Base-by-base conservation (phyloP, 2,113 vertebrate species). In the Ciconia stormi region DNA sequence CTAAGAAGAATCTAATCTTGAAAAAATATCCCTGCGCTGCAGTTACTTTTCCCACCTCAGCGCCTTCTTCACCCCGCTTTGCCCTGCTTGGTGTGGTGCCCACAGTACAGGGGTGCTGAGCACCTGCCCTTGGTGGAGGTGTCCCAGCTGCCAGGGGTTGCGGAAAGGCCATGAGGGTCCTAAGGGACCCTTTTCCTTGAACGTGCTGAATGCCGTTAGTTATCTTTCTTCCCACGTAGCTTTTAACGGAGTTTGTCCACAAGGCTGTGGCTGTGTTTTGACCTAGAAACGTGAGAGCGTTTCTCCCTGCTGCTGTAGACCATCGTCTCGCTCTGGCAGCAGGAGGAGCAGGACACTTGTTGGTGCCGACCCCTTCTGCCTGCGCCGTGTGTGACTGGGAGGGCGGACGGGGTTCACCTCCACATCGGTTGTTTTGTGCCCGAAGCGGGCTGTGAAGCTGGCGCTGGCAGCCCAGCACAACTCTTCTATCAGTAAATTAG, bases 191-290 rank as follows among this genome's bases (percentile, higher is more conserved):
- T 89, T 78, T 47, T 40, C 26, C 58, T 56, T 21, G 19, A 72
- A 44, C 20, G 2, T 2, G 32, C 50, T 23, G 27, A 70, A 53
- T 49, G 34, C 46, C 25, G 12, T 53, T 38, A 46, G 29, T 56
- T 52, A 14, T 3, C 3, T 81, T 66, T 93, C 52, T 66, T 40
- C 7, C 1, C 5, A 0, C 0, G 0, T 36, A 87, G 11, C 27
- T 55, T 79, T 50, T 50, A 38, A n/a, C 1, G 20, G 34, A 34
- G 1, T 16, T 71, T 62, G 76, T 83, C 73, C 26, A 12, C 17
- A 42, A 5, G 32, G 19, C 44, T 69, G 1, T 21, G 32, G 30
- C 16, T 1, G 0, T 27, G 20, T 77, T 90, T 16, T 59, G 71
- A 74, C 59, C 19, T 74, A 52, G 55, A 70, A 46, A 50, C 8